These are phyloP conservation scores for Noctua pronuba DNA, from an alignment of 2,888 invertebrate species.

Conservation along the genomic window DNA sequence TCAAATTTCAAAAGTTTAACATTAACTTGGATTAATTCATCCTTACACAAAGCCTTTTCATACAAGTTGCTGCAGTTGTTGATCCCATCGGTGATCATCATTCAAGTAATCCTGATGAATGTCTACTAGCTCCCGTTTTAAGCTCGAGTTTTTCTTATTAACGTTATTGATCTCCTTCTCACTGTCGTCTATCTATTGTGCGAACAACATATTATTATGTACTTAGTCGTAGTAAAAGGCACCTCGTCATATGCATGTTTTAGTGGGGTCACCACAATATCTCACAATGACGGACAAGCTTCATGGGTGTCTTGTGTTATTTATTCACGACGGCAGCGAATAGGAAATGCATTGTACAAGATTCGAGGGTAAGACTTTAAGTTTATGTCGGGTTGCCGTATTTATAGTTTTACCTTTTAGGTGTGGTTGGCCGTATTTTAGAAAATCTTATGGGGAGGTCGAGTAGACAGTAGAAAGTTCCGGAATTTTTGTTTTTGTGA, in stretches of 20 bases:
- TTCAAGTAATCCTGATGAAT: background rate
- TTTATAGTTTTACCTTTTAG: conserved; percentile 42
- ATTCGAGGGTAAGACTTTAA: conserved; percentile 36
- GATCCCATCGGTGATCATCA: background rate
- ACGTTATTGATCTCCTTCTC: no score
- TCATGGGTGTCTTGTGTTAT: conserved; percentile 53
- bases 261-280: conserved; percentile 71
- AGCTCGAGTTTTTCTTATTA: no score
- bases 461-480: background rate
- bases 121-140: no score
- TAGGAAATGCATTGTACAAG: conserved; percentile 48
- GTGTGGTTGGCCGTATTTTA: conserved; percentile 29
- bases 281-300: conserved; percentile 67
- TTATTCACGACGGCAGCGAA: conserved; percentile 57
- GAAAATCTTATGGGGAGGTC: conserved; percentile 37
- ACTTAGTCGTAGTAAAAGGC: conserved; percentile 57
- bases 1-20: no score
- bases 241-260: conserved; percentile 77
- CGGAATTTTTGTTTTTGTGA: background rate
- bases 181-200: background rate
- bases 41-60: no score
- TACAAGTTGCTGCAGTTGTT: background rate
- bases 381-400: conserved; percentile 43
- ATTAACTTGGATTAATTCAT: no score
- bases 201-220: conserved; percentile 35